Evolutionary conservation across 2,888 invertebrate genomes (phyloP), one percentile per base, ranked within the genome.

Genomic region (Anoplius nigerrimus): DNA sequence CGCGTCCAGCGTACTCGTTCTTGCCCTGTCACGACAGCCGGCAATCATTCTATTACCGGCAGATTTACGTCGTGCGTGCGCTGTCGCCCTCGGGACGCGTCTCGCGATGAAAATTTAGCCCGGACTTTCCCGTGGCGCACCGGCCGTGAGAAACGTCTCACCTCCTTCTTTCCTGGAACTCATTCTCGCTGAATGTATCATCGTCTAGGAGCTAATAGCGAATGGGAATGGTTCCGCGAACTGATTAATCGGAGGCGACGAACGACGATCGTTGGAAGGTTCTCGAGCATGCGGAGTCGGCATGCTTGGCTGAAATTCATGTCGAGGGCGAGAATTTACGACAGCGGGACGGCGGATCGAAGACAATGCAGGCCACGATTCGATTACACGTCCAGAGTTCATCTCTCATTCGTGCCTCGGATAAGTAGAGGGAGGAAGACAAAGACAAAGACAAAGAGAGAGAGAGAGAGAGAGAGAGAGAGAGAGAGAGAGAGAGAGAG

Each of bases 11-110:
- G n/a, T 62, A 18, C 56, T 56, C n/a, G n/a, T 34, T 46, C 52
- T 15, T 59, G 34, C 67, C 62, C 69, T 69, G 53, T 58, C 34
- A 46, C 15, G 69, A 64, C 71, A 75, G 66, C 69, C 72, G 65
- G 70, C 82, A 85, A 86, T 86, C 84, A 87, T 85, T 85, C 82
- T 72, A 81, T 83, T 85, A 83, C 66, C 57, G 57, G 18, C 61
- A 66, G 78, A 84, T 86, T 84, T 82, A 82, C 78, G 73, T 55
- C 63, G 18, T 42, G 16, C 57, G 46, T n/a, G 18, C 43, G 56
- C n/a, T 20, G 48, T 18, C 18, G 20, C 48, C 20, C 48, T 48
- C 20, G 20, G 18, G 21, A 51, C 34, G 34, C n/a, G 64, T 65
- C 68, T 59, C 72, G 61, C 64, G 69, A 70, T 67, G 67, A 77